Evolutionary conservation across 2,113 vertebrate species (phyloP).

Genomic region (Propithecus coquereli): DNA sequence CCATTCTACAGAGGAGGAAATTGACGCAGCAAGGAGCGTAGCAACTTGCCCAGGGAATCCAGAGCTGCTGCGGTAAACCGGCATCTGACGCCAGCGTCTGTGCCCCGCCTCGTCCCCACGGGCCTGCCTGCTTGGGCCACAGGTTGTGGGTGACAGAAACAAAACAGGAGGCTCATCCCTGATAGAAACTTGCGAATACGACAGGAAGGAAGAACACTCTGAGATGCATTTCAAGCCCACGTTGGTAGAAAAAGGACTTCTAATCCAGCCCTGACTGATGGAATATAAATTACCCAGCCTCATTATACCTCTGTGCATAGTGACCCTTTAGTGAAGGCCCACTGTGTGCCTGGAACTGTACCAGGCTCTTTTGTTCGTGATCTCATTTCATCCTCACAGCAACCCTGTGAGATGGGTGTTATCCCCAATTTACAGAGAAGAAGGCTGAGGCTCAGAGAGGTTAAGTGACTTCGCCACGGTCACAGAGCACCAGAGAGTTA

Average conservation of each 20-base stretch:
- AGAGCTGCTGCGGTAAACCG: not conserved
- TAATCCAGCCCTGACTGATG: not conserved
- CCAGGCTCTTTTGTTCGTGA: no score
- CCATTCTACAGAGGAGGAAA: slow-evolving; percentile 52
- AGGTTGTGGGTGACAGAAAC: accelerated
- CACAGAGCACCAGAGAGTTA: not conserved
- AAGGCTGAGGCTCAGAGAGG: not conserved
- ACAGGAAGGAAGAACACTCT: not conserved
- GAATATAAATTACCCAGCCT: not conserved
- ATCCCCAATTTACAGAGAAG: not conserved
- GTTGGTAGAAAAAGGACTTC: not conserved
- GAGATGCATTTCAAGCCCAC: not conserved
- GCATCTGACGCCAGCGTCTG: not conserved
- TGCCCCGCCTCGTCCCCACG: accelerated
- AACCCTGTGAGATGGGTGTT: not conserved
- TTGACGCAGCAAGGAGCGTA: not conserved
- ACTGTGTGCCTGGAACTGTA: not conserved
- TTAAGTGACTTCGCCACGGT: not conserved
- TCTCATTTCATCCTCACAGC: not conserved
- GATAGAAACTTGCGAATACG: not conserved
- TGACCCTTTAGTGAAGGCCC: not conserved
- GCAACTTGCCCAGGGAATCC: slow-evolving; percentile 27
- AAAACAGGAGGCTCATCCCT: not conserved
- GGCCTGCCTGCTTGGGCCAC: not conserved
- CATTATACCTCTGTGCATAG: accelerated